Percentiles rank a stretch among this genome's conserved stretches.
Evolutionary conservation across 2,113 vertebrate genomes (phyloP).

Genomic region (Thalassarche chlororhynchos): DNA sequence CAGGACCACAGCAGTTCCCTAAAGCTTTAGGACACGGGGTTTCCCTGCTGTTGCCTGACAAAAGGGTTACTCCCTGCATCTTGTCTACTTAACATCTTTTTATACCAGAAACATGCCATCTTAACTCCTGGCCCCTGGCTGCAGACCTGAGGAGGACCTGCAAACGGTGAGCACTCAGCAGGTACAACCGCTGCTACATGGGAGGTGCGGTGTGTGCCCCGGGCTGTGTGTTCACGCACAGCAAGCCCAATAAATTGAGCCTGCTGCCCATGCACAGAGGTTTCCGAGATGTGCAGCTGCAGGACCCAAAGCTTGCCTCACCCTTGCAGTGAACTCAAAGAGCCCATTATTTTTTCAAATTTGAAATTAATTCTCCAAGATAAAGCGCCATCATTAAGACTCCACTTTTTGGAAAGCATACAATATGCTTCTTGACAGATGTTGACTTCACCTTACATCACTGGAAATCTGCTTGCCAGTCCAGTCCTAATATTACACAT

Average conservation of each 20-base stretch:
- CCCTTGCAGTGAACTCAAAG: neutral
- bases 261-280: neutral
- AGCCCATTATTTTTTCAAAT: neutral
- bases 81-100: neutral
- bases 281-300: neutral
- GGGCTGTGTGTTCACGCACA: neutral
- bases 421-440: neutral
- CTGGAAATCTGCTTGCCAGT: neutral
- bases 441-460: neutral
- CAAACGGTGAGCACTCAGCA: accelerated
- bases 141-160: neutral
- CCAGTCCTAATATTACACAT: neutral
- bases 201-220: no score
- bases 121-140: neutral
- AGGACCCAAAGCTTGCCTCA: neutral
- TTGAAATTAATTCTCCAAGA: neutral
- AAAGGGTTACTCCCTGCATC: neutral
- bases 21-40: neutral
- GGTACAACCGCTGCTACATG: neutral
- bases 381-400: neutral
- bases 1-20: neutral
- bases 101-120: neutral
- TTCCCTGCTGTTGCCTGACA: neutral
- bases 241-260: neutral
- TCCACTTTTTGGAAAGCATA: neutral